These are phyloP conservation scores for Drosophila yakuba DNA, from an alignment of 1,140 invertebrate genomes.

Conservation along the genomic window DNA sequence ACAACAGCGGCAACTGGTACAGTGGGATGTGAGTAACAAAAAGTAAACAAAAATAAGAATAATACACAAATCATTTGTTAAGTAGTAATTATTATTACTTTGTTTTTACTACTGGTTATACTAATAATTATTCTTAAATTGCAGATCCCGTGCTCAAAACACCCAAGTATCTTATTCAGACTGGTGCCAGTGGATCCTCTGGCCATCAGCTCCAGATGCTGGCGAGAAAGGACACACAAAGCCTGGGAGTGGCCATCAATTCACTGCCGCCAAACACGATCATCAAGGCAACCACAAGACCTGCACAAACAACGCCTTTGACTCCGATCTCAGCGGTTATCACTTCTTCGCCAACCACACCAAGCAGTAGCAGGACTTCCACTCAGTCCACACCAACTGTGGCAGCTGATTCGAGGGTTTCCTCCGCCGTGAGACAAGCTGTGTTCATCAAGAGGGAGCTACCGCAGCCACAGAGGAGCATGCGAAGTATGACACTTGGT, in stretches of 20 bases:
- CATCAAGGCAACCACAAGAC: conserved; percentile 69
- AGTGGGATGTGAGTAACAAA: conserved; percentile 10
- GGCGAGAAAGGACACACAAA: conserved; percentile 13
- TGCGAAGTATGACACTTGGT: conserved; percentile 64
- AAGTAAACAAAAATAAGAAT: not conserved
- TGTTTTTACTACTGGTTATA: not conserved
- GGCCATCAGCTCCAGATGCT: conserved; percentile 29
- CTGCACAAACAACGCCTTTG: not conserved
- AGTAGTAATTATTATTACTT: not conserved
- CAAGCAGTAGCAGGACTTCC: conserved; percentile 10
- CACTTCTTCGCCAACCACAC: not conserved
- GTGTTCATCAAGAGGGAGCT: conserved; percentile 70
- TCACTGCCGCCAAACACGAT: conserved; percentile 76
- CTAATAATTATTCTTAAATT: not conserved
- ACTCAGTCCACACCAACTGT: conserved; percentile 12
- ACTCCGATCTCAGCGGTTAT: not conserved
- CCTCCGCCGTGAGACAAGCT: conserved; percentile 68
- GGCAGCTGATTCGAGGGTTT: conserved; percentile 18
- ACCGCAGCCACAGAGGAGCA: conserved; percentile 60
- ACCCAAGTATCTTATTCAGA: conserved; percentile 62
- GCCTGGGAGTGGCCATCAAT: conserved; percentile 65
- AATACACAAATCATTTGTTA: not conserved
- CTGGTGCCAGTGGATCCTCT: conserved; percentile 9
- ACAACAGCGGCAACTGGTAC: conserved; percentile 1
- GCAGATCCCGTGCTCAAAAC: conserved; percentile 43